Percentiles rank a stretch among this genome's conserved stretches.
Conservation (phyloP, 2,113 vertebrate species). For the Ptychochromis oligacanthus region DNA sequence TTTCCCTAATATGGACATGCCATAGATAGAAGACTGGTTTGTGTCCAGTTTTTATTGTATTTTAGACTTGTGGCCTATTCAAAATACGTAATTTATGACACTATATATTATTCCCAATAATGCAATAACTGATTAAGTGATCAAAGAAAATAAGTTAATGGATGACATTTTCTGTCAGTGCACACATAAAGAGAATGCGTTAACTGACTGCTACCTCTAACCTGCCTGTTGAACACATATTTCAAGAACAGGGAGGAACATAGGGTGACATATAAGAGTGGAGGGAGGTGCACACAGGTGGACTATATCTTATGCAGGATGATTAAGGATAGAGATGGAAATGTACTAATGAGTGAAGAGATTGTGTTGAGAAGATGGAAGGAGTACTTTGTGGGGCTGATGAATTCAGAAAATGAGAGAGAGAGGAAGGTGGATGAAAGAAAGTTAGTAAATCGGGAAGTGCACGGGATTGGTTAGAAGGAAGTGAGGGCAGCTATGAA, state of each 20-base stretch:
- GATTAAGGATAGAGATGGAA: no score
- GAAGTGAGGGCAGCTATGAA: no score
- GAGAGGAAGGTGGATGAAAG: not conserved
- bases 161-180: not conserved
- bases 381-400: not conserved
- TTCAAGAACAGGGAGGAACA: not conserved
- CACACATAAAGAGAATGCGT: not conserved
- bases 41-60: not conserved
- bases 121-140: conserved; percentile 3
- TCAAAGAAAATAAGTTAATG: not conserved
- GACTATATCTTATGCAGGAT: no score
- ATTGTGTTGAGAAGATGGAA: not conserved
- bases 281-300: no score
- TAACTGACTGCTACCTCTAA: not conserved
- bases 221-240: not conserved
- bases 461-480: no score
- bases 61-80: not conserved
- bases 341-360: no score
- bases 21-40: no score
- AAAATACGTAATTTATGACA: not conserved
- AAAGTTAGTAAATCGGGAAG: no score
- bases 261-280: no score
- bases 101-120: not conserved
- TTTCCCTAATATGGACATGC: not conserved
- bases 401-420: not conserved